These are phyloP conservation scores for Cebus imitator DNA, from an alignment of 2,113 vertebrate species.

Conservation along the genomic window DNA sequence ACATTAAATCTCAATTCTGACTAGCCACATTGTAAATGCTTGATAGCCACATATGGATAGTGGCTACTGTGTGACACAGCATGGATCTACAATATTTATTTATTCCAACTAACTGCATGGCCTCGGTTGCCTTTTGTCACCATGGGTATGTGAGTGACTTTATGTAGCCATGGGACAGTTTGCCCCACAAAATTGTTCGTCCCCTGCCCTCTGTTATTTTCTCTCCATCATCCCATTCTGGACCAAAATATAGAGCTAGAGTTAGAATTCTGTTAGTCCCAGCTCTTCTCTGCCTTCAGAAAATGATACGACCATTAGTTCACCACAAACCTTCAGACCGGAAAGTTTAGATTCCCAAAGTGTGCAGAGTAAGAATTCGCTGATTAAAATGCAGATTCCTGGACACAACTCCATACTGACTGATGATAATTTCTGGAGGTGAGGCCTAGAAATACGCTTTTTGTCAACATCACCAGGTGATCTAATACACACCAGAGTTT, in stretches of 20 bases:
- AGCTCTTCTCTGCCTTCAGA: background rate
- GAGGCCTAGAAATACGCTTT: background rate
- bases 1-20: background rate
- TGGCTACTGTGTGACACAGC: background rate
- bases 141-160: background rate
- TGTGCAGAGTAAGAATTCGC: background rate
- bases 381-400: background rate
- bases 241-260: background rate
- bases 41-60: background rate
- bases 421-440: background rate
- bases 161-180: background rate
- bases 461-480: background rate
- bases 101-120: background rate
- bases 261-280: background rate
- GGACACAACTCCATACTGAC: background rate
- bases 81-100: background rate
- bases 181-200: background rate
- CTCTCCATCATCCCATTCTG: background rate
- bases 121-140: background rate
- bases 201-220: background rate
- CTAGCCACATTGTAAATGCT: background rate
- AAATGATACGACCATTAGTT: background rate
- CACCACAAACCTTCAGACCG: background rate
- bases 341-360: background rate
- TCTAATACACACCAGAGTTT: background rate